Evolutionary conservation across 2,797 vertebrate genomes (phyloP).

Genomic region (Pantherophis vulpinus): DNA sequence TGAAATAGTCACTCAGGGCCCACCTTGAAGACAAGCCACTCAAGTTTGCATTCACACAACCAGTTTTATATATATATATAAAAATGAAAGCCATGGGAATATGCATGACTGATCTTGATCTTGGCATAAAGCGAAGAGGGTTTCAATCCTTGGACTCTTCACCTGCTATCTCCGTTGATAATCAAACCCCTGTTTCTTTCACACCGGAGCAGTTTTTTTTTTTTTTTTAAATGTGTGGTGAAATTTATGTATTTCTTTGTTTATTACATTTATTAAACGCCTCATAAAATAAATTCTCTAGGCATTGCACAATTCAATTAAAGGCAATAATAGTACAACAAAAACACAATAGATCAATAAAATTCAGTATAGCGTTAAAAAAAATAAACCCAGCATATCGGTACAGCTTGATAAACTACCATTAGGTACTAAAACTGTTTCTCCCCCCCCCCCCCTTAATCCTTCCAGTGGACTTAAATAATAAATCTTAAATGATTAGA

Average conservation of each 20-base stretch:
- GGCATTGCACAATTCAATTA: not conserved
- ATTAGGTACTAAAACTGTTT: not conserved
- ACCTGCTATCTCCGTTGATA: not conserved
- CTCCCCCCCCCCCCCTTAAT: fast-evolving
- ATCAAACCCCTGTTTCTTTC: not conserved
- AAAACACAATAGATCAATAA: constrained; percentile 8
- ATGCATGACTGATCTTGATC: not conserved
- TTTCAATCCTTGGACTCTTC: not conserved
- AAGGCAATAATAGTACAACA: not conserved
- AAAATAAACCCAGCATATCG: not conserved
- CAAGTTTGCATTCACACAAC: not conserved
- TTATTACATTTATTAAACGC: not conserved
- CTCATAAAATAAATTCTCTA: not conserved
- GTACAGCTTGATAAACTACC: not conserved
- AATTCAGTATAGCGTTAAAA: not conserved
- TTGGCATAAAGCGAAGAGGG: not conserved
- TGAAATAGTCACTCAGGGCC: not conserved
- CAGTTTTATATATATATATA: not conserved
- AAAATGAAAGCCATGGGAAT: not conserved
- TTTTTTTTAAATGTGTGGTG: not conserved
- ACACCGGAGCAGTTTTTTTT: not conserved
- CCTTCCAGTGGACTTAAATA: not conserved
- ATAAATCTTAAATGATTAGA: constrained; percentile 1
- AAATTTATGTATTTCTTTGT: not conserved
- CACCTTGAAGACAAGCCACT: not conserved